These are phyloP conservation scores for Papilio polytes DNA, from an alignment of 1,140 invertebrate genomes.

Conservation along the genomic window DNA sequence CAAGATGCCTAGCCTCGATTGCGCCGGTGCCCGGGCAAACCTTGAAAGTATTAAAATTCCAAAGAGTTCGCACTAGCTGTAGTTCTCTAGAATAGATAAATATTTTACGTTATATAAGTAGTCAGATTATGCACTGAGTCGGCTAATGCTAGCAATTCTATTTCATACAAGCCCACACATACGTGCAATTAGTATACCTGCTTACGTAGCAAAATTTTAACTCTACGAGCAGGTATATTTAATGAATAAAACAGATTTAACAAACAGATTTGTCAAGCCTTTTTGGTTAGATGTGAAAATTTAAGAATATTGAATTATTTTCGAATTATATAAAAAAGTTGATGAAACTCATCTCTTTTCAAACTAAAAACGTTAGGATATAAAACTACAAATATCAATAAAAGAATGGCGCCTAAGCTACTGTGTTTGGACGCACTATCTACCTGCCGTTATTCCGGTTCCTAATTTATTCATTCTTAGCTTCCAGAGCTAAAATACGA, in stretches of 20 bases:
- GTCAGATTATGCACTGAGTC: constrained; percentile 16
- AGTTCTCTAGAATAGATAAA: constrained; percentile 57
- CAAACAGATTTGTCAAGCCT: no score
- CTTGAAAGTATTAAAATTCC: constrained; percentile 65
- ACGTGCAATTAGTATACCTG: not conserved
- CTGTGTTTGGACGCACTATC: constrained; percentile 43
- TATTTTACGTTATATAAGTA: constrained; percentile 50
- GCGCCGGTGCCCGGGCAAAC: constrained; percentile 44
- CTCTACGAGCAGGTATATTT: no score
- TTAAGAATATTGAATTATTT: no score
- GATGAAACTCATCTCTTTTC: not conserved
- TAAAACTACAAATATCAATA: not conserved
- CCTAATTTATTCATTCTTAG: constrained; percentile 70
- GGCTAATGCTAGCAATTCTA: constrained; percentile 35
- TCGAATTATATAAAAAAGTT: not conserved
- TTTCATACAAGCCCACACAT: constrained; percentile 12
- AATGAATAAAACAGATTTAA: no score
- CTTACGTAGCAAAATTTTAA: not conserved
- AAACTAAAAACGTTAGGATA: not conserved
- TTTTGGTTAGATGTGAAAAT: no score
- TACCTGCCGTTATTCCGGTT: constrained; percentile 26
- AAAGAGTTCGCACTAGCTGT: constrained; percentile 51
- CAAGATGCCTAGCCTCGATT: constrained; percentile 41
- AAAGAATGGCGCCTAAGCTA: not conserved
- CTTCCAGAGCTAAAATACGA: constrained; percentile 65